A percentile compares a stretch with the other conserved stretches of the same genome.
Evolutionary conservation across 53 echinoderm and acorn worm genomes (phyloP).

Genomic region (Echinarachnius parma): DNA sequence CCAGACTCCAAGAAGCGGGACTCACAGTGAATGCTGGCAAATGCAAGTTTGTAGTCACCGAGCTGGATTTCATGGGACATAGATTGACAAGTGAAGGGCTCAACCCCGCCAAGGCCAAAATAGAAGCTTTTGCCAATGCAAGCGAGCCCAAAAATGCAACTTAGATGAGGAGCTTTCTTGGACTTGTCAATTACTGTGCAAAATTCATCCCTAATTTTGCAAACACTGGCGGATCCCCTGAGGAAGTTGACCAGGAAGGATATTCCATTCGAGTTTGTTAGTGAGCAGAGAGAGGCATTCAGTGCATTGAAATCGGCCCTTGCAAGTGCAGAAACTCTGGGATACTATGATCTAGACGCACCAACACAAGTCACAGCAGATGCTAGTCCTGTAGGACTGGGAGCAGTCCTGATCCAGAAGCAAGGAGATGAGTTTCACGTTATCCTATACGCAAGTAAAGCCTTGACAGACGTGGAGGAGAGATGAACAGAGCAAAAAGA

Average conservation of each 20-base stretch:
- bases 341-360: conserved; percentile 22
- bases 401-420: conserved; percentile 16
- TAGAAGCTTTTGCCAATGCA: conserved; percentile 13
- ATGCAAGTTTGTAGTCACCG: conserved; percentile 5
- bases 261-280: not conserved
- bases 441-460: not conserved
- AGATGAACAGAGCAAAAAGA: too few relatives aligned
- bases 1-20: not conserved
- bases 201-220: conserved; percentile 16
- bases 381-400: conserved; percentile 21
- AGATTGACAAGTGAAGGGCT: not conserved
- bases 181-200: conserved; percentile 24
- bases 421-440: not conserved
- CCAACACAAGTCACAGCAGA: conserved; percentile 4
- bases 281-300: conserved; percentile 9
- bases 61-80: conserved; percentile 30
- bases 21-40: conserved; percentile 15
- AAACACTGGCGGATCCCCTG: conserved; percentile 10
- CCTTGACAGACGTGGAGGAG: conserved; percentile 2
- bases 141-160: conserved; percentile 4
- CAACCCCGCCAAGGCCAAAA: not conserved
- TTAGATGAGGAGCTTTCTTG: conserved; percentile 11
- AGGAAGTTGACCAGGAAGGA: conserved; percentile 28
- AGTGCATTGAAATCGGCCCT: not conserved
- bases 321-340: not conserved